Evolutionary conservation across 2,113 vertebrate species (phyloP), one percentile per base, ranked within the genome.

Genomic region (Physeter macrocephalus): DNA sequence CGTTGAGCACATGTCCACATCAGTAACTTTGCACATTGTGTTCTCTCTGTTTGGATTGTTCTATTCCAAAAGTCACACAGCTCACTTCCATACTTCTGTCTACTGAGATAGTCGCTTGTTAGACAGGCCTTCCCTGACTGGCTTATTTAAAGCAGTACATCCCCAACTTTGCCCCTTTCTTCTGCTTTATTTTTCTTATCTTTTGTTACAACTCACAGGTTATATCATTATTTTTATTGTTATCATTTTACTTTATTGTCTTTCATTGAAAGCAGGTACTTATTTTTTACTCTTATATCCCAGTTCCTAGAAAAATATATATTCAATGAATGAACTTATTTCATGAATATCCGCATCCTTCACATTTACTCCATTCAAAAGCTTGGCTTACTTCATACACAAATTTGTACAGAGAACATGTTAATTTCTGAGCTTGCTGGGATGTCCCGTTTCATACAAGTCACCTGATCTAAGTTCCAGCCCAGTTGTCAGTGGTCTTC

Each of bases 171-270:
- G 29, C 3, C 21, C 36, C 57, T 69, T 78, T 64, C 49, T 95
- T 78, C 66, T 81, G 20, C n/a, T 78, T 86, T 69, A 27, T 66
- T 88, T 87, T 71, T 88, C 54, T 31, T 34, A 52, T 67, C 20
- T 67, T 93, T 93, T 82, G 36, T 64, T 69, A 77, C 1, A 34
- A n/a, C 41, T 18, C 2, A 46, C 31, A 88, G 23, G 5, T 81
- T 82, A 36, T 54, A 71, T 6, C 72, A 69, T 52, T 66, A 20
- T 88, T 39, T 15, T 34, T 41, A 46, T 78, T 36, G 8, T 67
- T 90, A 49, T 61, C 12, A 80, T 86, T 93, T 88, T 92, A 6
- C 36, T 57, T 82, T 59, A 66, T 82, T 82, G 20, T 66, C 46
- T 92, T 41, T 75, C 15, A 59, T 11, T 69, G 39, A 77, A 46